Evolutionary conservation across 2,113 vertebrate species (phyloP).

Genomic region (Dasyornis broadbenti): DNA sequence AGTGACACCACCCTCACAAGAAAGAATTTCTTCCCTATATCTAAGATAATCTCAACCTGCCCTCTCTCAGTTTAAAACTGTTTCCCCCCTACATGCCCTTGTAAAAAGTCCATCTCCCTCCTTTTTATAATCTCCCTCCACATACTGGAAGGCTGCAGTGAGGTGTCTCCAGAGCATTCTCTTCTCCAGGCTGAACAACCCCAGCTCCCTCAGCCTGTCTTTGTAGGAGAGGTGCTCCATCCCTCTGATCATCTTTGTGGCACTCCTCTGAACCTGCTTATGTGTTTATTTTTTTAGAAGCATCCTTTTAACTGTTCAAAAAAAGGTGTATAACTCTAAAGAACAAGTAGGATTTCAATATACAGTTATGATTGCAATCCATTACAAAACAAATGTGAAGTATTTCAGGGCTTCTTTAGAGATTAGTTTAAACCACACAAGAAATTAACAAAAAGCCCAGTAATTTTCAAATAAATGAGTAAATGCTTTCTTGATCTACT

Average conservation of each 20-base stretch:
- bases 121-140: background rate
- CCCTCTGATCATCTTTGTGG: background rate
- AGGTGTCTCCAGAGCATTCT: background rate
- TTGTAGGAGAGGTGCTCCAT: background rate
- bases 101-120: background rate
- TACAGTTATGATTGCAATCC: background rate
- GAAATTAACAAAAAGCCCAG: background rate
- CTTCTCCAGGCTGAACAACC: background rate
- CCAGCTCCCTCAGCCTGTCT: background rate
- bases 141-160: background rate
- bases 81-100: rapidly evolving
- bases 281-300: background rate
- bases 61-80: background rate
- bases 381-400: background rate
- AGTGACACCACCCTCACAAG: background rate
- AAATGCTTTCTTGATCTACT: background rate
- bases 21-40: background rate
- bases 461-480: background rate
- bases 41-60: background rate
- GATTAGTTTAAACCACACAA: background rate
- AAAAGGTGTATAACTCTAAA: background rate
- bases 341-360: background rate
- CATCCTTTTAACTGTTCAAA: background rate
- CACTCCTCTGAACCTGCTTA: background rate
- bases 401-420: conserved; percentile 9